Evolutionary conservation across 2,113 vertebrate species (phyloP), one percentile per base, ranked within the genome.

Genomic region (Eubucco bourcierii): DNA sequence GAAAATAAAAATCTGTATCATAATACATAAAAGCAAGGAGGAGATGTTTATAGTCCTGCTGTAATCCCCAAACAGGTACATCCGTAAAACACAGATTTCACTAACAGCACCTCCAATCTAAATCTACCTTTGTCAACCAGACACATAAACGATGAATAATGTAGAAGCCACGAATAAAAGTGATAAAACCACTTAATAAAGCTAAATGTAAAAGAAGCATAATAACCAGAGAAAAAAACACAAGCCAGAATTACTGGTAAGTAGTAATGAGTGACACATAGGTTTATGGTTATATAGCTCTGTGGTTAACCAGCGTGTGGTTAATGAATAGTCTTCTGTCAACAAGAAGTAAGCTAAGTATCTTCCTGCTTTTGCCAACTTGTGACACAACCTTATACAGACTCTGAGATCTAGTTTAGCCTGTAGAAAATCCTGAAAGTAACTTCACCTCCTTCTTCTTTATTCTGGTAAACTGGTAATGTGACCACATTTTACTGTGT

Each of bases 301-400:
- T 96, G 92, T 92, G 96, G 91, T 95, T 94, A 95, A 95, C 87
- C 88, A 95, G 82, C 60, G 74, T 91, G 94, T 92, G 93, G 67
- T 74, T 95, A 79, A 88, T 47, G 76, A 74, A 59, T 66, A 83
- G 63, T 41, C 66, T 81, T 93, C 92, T 86, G 75, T 95, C 88
- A 92, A 74, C 88, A 64, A 79, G 90, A 82, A 80, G 67, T 18
- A 60, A 63, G 80, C 50, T 34, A 28, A 92, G 80, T 12, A 33
- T 93, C 75, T 78, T 94, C 90, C 83, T 93, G 74, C 87, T 87
- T 70, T 80, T 84, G 74, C 56, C 80, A 83, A 3, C 55, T 64
- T 59, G 7, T 64, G 79, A 58, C 80, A 79, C 81, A 80, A 58
- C 72, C 39, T 76, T 56, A 25, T n/a, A 21, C 1, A 5, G 72